phyloP scores from a whole-genome alignment of 2,888 invertebrate genomes.

The Pristionchus maxplancki region DNA sequence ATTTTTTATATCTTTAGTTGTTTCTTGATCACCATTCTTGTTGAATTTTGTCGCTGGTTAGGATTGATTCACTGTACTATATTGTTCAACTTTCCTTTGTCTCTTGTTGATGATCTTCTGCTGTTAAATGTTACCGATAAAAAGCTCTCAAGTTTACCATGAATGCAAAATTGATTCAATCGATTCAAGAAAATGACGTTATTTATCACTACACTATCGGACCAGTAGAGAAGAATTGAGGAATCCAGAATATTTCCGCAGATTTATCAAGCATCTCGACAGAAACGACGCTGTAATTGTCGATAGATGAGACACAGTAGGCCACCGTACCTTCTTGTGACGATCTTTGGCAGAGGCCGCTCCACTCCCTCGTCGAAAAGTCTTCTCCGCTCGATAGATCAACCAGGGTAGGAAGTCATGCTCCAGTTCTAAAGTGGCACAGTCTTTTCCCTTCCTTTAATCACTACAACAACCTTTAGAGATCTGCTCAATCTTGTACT shows the following conservation, averaged over 20 bases:
- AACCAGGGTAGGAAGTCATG: conserved; percentile 73
- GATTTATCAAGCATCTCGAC: not conserved
- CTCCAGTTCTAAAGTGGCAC: conserved; percentile 60
- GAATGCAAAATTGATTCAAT: no score
- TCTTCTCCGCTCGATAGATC: conserved; percentile 65
- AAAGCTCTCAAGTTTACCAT: no score
- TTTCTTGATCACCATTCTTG: no score
- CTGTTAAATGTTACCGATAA: no score
- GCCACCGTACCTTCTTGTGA: conserved; percentile 12
- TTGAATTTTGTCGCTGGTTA: no score
- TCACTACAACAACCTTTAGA: conserved; percentile 54
- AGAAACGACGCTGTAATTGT: conserved; percentile 28
- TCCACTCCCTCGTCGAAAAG: not conserved
- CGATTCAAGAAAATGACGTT: no score
- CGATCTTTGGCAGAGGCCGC: not conserved
- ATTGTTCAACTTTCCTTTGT: no score
- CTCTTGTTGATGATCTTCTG: no score
- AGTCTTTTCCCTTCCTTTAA: not conserved
- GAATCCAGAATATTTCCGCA: no score
- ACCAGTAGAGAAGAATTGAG: not conserved
- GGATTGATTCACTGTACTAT: no score
- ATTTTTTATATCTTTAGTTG: no score
- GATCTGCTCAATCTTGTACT: conserved; percentile 56
- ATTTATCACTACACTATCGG: not conserved
- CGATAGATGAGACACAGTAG: not conserved